phyloP scores from a whole-genome alignment of 2,888 invertebrate species.

The Drosophila mercatorum region DNA sequence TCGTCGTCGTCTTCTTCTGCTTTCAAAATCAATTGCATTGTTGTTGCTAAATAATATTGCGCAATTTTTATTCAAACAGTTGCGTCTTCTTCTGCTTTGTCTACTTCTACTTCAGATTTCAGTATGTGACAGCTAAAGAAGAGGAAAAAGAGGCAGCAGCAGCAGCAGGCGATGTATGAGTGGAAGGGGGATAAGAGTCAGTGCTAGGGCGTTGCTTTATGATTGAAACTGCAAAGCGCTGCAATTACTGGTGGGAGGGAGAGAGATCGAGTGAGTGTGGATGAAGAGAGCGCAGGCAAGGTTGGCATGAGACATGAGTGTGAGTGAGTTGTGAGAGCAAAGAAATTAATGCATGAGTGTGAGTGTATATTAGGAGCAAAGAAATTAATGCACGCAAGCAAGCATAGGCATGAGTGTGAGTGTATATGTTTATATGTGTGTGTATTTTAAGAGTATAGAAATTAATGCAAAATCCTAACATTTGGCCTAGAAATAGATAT shows the following conservation, averaged over 20 bases:
- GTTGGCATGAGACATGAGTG: too few species aligned
- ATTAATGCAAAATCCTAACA: background rate
- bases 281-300: background rate
- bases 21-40: conserved; percentile 52
- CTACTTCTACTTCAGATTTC: conserved; percentile 7
- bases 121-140: conserved; percentile 31
- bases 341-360: background rate
- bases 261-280: background rate
- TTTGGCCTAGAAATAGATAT: conserved; percentile 2
- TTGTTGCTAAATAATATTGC: conserved; percentile 75
- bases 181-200: background rate
- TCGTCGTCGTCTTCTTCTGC: conserved; percentile 23
- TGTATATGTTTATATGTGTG: background rate
- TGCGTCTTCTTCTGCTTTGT: conserved; percentile 16
- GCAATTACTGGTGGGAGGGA: background rate
- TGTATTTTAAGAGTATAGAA: background rate
- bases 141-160: conserved; percentile 14
- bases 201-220: conserved; percentile 12
- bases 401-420: background rate
- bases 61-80: conserved; percentile 72
- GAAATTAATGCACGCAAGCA: background rate
- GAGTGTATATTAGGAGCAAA: background rate
- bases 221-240: background rate
- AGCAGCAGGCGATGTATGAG: conserved; percentile 11
- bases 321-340: background rate